Percentiles rank a stretch among this genome's conserved stretches.
These are phyloP conservation scores for Labeo calbasu DNA, from an alignment of 2,797 vertebrate genomes.

Conservation along the genomic window DNA sequence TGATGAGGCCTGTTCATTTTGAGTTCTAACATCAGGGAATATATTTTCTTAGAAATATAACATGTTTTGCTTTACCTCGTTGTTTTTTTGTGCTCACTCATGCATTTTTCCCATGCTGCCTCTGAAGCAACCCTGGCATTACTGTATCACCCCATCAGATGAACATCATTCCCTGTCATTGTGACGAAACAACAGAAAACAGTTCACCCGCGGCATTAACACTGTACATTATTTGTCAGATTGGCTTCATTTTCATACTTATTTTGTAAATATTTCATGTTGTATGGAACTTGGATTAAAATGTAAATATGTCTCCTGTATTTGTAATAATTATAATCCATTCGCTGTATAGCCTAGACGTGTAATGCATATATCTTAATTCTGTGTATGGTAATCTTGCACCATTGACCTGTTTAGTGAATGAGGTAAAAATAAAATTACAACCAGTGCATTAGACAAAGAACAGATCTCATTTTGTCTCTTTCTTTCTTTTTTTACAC, in stretches of 20 bases:
- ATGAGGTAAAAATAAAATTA: conserved; percentile 98
- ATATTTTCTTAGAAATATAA: conserved; percentile 62
- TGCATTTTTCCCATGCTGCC: conserved; percentile 74
- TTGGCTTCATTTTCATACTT: conserved; percentile 94
- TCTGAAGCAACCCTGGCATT: conserved; percentile 70
- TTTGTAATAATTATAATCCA: conserved; percentile 99
- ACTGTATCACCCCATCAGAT: conserved; percentile 62
- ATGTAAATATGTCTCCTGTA: conserved; percentile 99
- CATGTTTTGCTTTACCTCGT: conserved; percentile 65
- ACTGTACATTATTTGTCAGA: conserved; percentile 91
- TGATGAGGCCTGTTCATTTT: conserved; percentile 62
- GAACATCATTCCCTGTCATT: conserved; percentile 64
- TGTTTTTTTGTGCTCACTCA: conserved; percentile 56
- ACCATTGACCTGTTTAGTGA: conserved; percentile 96
- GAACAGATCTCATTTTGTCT: conserved; percentile 57
- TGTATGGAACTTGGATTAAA: conserved; percentile 98
- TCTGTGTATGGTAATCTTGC: conserved; percentile 98
- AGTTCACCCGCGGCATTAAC: conserved; percentile 84
- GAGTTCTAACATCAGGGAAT: conserved; percentile 82
- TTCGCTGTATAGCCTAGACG: conserved; percentile 99
- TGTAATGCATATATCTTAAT: conserved; percentile 98
- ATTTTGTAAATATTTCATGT: conserved; percentile 98
- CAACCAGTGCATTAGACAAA: conserved; percentile 86
- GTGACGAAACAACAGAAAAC: conserved; percentile 62
- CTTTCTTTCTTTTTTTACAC: conserved; percentile 22